Evolutionary conservation across 2,113 vertebrate genomes (phyloP), one percentile per base, ranked within the genome.

Genomic region (Trogon melanurus): DNA sequence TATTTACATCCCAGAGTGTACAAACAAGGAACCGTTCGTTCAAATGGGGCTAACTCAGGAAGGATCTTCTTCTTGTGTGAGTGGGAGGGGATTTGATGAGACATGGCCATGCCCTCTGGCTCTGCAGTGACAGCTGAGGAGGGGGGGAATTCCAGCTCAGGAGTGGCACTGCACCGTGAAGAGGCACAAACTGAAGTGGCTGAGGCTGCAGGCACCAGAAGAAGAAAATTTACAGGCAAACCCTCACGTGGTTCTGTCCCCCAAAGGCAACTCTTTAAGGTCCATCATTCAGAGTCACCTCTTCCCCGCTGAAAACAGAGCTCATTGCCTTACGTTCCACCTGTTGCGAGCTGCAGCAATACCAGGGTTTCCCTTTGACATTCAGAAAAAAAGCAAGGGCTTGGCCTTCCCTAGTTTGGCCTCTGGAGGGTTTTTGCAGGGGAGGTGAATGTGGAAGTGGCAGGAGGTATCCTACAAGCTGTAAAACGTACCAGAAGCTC

Each of bases 121-220:
- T 8, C 65, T 71, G 41, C 58, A 9, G 12, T 3, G 45, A 16
- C 60, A 10, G n/a, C 8, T 4, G 32, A 27, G 67, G 36, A 19
- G 45, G 30, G 2, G 14, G 47, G 62, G 6, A 1, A 4, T 6
- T 13, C 13, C 44, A 65, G 67, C 26, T 9, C 26, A 34, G 0
- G 1, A 0, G 0, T 11, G 19, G n/a, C 5, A 19, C 47, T 2
- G 0, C 11, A 0, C 0, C 6, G 44, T 25, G 6, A 1, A 22
- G 54, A n/a, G 48, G n/a, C 58, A 45, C 32, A 38, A 22, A 27
- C 26, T 23, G 0, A 3, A 13, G 53, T 3, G 23, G 7, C 19
- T 6, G 38, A 88, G 48, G 65, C 66, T 72, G 64, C 76, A 34
- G 54, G 41, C 48, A 71, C 10, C 51, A 71, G 41, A 32, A 45